A percentile compares a stretch with the other conserved stretches of the same genome.
phyloP scores from a whole-genome alignment of 2,113 vertebrate species.

The Oxyura jamaicensis region DNA sequence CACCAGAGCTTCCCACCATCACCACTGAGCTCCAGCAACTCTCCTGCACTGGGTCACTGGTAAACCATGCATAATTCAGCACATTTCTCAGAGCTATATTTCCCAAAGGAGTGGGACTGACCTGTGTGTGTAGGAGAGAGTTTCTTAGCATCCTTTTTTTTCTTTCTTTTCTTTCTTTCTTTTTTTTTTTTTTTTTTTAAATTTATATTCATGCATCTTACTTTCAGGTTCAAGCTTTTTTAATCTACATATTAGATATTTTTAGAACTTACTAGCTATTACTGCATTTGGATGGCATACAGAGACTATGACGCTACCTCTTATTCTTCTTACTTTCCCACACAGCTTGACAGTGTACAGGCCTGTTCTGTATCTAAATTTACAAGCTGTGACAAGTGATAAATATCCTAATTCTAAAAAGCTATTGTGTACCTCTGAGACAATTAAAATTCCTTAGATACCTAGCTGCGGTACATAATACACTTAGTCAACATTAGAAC shows the following conservation, averaged over 20 bases:
- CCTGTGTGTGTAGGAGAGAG: rapidly evolving
- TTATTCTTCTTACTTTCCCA: slow-evolving; percentile 49
- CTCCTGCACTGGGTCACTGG: background rate
- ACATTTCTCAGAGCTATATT: background rate
- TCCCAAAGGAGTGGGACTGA: background rate
- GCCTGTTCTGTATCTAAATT: slow-evolving; percentile 58
- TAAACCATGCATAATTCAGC: background rate
- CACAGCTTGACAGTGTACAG: slow-evolving; percentile 48
- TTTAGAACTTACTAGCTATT: slow-evolving; percentile 7
- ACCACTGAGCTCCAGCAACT: background rate
- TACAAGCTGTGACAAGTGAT: slow-evolving; percentile 66
- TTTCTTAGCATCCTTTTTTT: background rate
- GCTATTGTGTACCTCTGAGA: slow-evolving; percentile 55
- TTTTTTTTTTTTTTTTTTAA: background rate
- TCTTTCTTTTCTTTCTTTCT: too few species aligned
- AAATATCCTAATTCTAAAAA: slow-evolving; percentile 66
- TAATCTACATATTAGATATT: background rate
- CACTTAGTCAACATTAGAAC: slow-evolving; percentile 55
- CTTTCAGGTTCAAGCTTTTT: slow-evolving; percentile 10
- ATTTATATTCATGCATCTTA: background rate
- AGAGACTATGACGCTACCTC: slow-evolving; percentile 30
- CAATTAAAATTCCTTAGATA: slow-evolving; percentile 70
- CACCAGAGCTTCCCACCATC: background rate
- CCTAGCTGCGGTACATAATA: slow-evolving; percentile 63
- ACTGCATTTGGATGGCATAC: slow-evolving; percentile 38